Conservation (phyloP, 2,113 vertebrate genomes). For the Bos taurus region DNA sequence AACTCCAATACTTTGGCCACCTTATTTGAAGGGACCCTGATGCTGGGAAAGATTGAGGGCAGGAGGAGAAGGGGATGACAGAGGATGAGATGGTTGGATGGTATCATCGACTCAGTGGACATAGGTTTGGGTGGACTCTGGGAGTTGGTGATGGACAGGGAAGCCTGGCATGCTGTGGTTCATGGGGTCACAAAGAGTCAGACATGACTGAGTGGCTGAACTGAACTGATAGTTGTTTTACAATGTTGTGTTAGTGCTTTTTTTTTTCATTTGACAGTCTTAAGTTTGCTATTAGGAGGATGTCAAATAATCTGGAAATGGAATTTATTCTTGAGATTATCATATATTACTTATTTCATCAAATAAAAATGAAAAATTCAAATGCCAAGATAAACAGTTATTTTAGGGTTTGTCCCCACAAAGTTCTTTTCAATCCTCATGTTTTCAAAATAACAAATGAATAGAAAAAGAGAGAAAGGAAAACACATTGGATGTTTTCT, state of each 20-base stretch:
- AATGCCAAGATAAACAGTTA: not conserved
- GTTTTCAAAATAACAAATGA: not conserved
- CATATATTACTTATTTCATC: not conserved
- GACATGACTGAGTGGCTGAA: not conserved
- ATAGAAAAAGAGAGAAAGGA: not conserved
- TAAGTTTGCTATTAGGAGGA: not conserved
- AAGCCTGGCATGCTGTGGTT: not conserved
- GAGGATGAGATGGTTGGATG: not conserved
- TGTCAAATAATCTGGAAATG: not conserved
- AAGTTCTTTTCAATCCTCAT: not conserved
- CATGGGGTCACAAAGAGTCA: not conserved
- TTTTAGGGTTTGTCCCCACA: not conserved
- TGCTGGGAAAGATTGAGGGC: not conserved
- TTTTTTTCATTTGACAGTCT: not conserved
- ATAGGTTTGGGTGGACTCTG: not conserved
- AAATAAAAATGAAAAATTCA: conserved; percentile 11
- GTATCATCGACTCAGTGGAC: not conserved
- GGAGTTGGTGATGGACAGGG: not conserved
- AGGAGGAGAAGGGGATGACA: not conserved
- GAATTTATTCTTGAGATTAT: not conserved
- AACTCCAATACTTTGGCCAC: not conserved
- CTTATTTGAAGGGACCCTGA: not conserved
- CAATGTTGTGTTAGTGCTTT: not conserved
- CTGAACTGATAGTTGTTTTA: not conserved
- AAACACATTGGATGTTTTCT: not conserved